Conservation (phyloP, 1,140 invertebrate genomes). For the Rhyzopertha dominica region DNA sequence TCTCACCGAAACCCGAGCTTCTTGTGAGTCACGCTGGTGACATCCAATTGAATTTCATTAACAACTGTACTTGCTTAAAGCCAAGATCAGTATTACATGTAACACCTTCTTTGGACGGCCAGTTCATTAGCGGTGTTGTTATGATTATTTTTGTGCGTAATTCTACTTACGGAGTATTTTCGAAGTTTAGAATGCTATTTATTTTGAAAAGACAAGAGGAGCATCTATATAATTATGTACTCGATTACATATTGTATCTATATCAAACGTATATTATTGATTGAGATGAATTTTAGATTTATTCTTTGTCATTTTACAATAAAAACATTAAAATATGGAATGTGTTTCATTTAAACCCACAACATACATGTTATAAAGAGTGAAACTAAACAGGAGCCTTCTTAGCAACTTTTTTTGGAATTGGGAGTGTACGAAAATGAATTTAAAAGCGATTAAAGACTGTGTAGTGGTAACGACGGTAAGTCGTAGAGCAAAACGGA, state of each 20-base stretch:
- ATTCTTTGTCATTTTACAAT: conserved; percentile 48
- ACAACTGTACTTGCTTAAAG: no score
- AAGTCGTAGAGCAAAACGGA: no score
- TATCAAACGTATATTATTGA: conserved; percentile 43
- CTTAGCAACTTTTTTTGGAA: no score
- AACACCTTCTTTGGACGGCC: conserved; percentile 39
- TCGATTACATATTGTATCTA: conserved; percentile 42
- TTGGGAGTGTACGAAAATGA: no score
- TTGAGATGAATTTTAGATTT: conserved; percentile 45
- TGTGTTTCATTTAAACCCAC: background rate
- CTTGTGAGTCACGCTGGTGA: no score
- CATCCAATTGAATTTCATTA: no score
- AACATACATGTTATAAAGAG: background rate
- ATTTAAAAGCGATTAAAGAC: no score
- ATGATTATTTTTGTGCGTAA: conserved; percentile 19
- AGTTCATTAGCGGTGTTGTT: conserved; percentile 31
- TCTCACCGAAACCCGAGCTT: no score
- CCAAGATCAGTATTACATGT: conserved; percentile 42
- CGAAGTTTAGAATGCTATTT: background rate
- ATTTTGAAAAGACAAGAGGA: conserved; percentile 16
- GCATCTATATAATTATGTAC: conserved; percentile 42
- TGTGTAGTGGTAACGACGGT: no score
- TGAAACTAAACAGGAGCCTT: no score
- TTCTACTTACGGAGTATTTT: conserved; percentile 21
- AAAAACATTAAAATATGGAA: conserved; percentile 26